Base-by-base conservation (phyloP, 2,797 vertebrate genomes). In the Spatula versicolor region DNA sequence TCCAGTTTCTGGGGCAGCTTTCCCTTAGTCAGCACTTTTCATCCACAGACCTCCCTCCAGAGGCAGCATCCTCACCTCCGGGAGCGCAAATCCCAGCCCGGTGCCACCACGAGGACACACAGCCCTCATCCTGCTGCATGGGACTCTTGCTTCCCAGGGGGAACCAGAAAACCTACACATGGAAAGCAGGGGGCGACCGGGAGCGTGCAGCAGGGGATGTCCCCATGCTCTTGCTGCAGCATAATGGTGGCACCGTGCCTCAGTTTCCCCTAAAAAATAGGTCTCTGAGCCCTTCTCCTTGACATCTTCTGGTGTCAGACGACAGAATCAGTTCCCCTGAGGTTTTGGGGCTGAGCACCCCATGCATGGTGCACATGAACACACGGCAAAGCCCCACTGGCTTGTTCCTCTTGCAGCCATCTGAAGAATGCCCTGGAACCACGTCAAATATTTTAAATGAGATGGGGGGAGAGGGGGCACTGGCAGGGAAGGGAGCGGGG, bases 341-440 rank as follows among this genome's bases (percentile, higher is more conserved):
- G 19, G 26, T 43, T 31, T 31, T 10, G 28, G 62, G 62, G 37
- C 39, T 43, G 39, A 64, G 62, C 39, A 64, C 48, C 66, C 18
- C 14, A 39, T 12, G 13, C 43, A 41, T 9, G 7, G 19, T 41
- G 16, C 11, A n/a, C 69, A 48, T 25, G 50, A 31, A 9, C 26
- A 37, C 52, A n/a, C 59, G 62, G 28, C 54, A 1, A 48, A 45
- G 37, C 39, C 63, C 50, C 83, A 66, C 66, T 62, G 62, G 22
- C 62, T 92, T 68, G 54, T 54, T 95, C 69, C 82, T 92, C 71
- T 66, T 63, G 76, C 90, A 95, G 94, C 93, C 93, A 79, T 60
- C 33, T 79, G 80, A 95, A 92, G 92, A 95, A 96, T 93, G 92
- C 88, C 64, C 86, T 93, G 93, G 94, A 95, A 88, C 74, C 88